Percentiles rank a stretch among this genome's conserved stretches.
phyloP scores from a whole-genome alignment of 2,113 vertebrate genomes.

The Thoracochromis brauschi region DNA sequence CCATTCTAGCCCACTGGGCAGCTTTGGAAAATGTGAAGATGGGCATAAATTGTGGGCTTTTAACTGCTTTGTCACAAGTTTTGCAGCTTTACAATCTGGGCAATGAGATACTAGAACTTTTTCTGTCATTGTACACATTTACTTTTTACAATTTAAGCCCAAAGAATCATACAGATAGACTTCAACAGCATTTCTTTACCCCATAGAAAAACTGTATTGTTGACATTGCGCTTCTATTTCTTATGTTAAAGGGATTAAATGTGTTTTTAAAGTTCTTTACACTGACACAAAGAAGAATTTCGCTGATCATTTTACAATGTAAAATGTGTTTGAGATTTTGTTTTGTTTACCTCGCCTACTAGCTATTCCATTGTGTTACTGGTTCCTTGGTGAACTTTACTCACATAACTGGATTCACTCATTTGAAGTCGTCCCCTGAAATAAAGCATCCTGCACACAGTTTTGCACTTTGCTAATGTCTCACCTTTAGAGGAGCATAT shows the following conservation, averaged over 20 bases:
- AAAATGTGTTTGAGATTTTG: neutral
- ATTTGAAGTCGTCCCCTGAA: neutral
- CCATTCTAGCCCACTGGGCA: neutral
- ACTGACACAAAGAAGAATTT: neutral
- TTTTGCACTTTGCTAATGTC: constrained; percentile 8
- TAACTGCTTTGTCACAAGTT: neutral
- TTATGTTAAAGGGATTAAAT: neutral
- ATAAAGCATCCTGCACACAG: neutral
- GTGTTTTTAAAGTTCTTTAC: neutral
- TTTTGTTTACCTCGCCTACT: neutral
- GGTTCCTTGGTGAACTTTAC: neutral
- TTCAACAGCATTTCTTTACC: neutral
- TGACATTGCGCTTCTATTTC: neutral
- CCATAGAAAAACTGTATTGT: neutral
- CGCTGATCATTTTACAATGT: neutral
- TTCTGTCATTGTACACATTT: neutral
- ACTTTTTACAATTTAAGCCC: neutral
- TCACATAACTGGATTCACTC: neutral
- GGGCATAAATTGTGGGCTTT: neutral
- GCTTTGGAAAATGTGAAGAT: neutral
- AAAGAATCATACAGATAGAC: neutral
- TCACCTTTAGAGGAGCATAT: constrained; percentile 7
- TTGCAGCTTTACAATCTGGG: neutral
- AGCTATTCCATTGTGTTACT: neutral
- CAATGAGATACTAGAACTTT: neutral